phyloP scores from a whole-genome alignment of 35 echinoderm and acorn worm species.

The Ptychodera flava region DNA sequence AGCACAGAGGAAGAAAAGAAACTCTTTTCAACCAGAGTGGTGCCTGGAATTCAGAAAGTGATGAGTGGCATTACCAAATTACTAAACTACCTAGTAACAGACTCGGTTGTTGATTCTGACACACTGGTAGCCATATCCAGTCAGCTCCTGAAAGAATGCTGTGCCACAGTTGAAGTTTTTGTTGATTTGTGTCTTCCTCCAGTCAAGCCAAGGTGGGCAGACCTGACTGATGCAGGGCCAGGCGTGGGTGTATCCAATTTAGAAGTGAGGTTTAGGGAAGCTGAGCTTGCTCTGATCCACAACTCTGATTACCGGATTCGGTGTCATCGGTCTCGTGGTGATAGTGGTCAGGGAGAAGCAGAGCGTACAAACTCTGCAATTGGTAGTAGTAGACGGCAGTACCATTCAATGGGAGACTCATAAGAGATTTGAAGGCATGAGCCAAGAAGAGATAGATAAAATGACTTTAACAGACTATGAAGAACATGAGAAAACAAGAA shows the following conservation, averaged over 20 bases:
- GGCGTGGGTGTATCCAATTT: background rate
- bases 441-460: background rate
- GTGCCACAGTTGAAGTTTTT: background rate
- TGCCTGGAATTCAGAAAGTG: background rate
- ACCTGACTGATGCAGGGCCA: background rate
- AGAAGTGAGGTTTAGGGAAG: background rate
- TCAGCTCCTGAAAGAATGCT: background rate
- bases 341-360: background rate
- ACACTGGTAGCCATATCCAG: background rate
- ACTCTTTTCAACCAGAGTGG: background rate
- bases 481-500: background rate
- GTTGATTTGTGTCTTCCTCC: background rate
- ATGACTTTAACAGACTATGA: background rate
- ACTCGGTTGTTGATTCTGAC: background rate
- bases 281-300: background rate
- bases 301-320: background rate
- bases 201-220: background rate
- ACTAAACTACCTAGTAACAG: background rate
- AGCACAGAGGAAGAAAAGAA: background rate
- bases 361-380: background rate
- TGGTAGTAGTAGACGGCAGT: background rate
- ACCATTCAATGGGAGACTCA: background rate
- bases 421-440: background rate
- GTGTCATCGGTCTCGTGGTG: background rate
- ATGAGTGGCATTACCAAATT: background rate